Evolutionary conservation across 2,113 vertebrate genomes (phyloP).

Genomic region (cattle (Bos taurus)): DNA sequence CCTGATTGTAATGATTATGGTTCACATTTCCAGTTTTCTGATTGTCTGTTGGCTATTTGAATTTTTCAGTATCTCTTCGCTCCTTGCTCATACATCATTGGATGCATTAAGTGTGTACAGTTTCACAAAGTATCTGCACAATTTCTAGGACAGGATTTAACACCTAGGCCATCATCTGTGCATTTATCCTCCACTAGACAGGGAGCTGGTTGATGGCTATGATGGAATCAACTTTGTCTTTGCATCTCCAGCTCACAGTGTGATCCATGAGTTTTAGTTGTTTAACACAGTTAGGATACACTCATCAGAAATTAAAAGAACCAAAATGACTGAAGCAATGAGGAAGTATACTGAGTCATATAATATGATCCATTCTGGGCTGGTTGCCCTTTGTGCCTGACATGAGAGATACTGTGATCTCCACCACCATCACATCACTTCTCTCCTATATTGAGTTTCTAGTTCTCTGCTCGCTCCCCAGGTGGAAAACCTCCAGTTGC

Average conservation of each 20-base stretch:
- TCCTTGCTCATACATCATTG: not conserved
- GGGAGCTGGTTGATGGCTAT: not conserved
- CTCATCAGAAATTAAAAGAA: not conserved
- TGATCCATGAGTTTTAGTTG: not conserved
- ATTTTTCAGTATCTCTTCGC: not conserved
- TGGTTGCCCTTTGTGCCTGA: not conserved
- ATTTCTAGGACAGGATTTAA: not conserved
- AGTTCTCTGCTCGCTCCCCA: not conserved
- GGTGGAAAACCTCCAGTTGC: not conserved
- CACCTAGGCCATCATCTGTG: not conserved
- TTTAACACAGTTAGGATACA: not conserved
- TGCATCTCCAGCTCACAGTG: not conserved
- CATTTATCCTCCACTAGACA: not conserved
- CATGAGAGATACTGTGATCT: not conserved
- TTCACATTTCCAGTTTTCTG: not conserved
- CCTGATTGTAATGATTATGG: not conserved
- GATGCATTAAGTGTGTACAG: not conserved
- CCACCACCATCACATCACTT: not conserved
- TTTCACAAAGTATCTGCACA: not conserved
- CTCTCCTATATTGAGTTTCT: not conserved
- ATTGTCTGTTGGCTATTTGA: not conserved
- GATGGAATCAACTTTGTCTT: not conserved
- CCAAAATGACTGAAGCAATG: not conserved
- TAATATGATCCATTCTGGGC: not conserved
- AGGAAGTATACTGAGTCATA: not conserved